Base-by-base conservation (phyloP, 2,113 vertebrate genomes). In the Hippoglossus stenolepis region DNA sequence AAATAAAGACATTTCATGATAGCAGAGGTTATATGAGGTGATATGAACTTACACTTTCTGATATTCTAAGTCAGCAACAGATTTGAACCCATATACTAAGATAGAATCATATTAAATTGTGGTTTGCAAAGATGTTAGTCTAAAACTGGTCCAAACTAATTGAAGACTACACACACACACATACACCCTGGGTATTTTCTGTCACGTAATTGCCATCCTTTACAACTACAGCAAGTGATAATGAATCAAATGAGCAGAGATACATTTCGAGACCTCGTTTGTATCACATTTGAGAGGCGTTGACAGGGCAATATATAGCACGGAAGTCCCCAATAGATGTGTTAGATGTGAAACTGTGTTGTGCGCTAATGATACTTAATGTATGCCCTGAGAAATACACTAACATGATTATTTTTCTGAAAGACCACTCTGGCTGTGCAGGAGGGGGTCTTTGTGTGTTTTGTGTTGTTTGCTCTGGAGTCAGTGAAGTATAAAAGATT, bases 301-400 rank as follows among this genome's bases (percentile, higher is more conserved):
- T 87, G 86, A 87, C 74, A 86, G 71, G 60, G 62, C n/a, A 71
- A 84, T 84, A 82, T 79, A 88, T 71, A 82, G 74, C 60, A 60
- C 49, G 57, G 40, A 65, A 23, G 59, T 84, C 58, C 65, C 70
- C 72, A 70, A 38, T 57, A 26, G 67, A 86, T 45, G 57, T 67
- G 21, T 75, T 68, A n/a, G n/a, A n/a, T 24, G 51, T 72, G 69
- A 68, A 73, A 59, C 28, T 47, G 64, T 47, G 40, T 35, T 72
- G 79, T 45, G 49, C 58, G 68, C 45, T 65, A 12, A 65, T 76
- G 77, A 53, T 11, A 26, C 12, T 77, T 40, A 73, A 67, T 60
- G 53, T 43, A 66, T 63, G 56, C 23, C 28, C 24, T 53, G 45
- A n/a, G 40, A 51, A 75, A 31, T 66, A 61, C 17, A 54, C 23